Percentiles rank a stretch among this genome's conserved stretches.
Evolutionary conservation across 2,888 invertebrate genomes (phyloP).

Genomic region (Salpingus planirostris): DNA sequence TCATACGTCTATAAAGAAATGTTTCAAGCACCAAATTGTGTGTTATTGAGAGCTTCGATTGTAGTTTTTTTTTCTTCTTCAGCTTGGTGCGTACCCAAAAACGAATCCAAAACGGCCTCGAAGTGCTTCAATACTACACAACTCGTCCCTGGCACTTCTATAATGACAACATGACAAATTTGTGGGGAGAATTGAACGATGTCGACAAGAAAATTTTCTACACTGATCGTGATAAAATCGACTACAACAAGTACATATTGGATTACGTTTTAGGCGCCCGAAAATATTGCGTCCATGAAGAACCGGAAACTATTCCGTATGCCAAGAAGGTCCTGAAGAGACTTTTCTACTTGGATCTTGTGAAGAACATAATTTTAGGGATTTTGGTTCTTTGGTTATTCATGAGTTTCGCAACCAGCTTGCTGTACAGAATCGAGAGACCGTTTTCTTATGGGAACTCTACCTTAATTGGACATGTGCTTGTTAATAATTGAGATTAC

Average conservation of each 20-base stretch:
- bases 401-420: slow-evolving; percentile 1
- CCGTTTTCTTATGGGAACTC: no score
- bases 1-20: no score
- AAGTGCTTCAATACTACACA: slow-evolving; percentile 84
- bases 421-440: no score
- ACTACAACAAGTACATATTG: slow-evolving; percentile 58
- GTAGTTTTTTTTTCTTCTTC: no score
- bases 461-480: no score
- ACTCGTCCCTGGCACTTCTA: slow-evolving; percentile 72
- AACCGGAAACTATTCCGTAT: slow-evolving; percentile 63
- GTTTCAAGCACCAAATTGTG: no score
- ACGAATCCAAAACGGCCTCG: slow-evolving; percentile 58
- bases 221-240: slow-evolving; percentile 44
- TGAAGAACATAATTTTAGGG: slow-evolving; percentile 24
- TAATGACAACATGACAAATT: slow-evolving; percentile 50
- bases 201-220: slow-evolving; percentile 55
- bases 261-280: slow-evolving; percentile 76
- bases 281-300: slow-evolving; percentile 76
- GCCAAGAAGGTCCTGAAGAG: slow-evolving; percentile 55
- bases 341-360: slow-evolving; percentile 26
- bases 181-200: slow-evolving; percentile 45
- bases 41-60: no score
- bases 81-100: slow-evolving; percentile 59
- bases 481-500: no score
- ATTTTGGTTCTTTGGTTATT: slow-evolving; percentile 8